Evolutionary conservation across 2,888 invertebrate species (phyloP).

Genomic region (Xanthia icteritia): DNA sequence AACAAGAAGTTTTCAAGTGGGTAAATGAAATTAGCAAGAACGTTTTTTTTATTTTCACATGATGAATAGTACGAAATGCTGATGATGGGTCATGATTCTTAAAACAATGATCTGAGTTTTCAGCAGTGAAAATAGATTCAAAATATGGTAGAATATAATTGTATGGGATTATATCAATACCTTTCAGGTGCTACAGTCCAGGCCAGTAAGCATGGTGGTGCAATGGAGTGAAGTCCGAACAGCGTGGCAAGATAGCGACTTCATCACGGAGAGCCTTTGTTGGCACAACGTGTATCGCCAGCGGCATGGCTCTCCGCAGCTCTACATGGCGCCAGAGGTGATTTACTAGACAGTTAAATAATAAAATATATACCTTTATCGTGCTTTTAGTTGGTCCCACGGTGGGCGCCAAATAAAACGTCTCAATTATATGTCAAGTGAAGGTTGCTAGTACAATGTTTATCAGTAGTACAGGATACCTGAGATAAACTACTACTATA

Average conservation of each 20-base stretch:
- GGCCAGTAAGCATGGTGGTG: slow-evolving; percentile 93
- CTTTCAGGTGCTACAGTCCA: slow-evolving; percentile 91
- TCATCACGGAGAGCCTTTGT: slow-evolving; percentile 94
- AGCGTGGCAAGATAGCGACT: slow-evolving; percentile 95
- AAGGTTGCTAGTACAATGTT: background rate
- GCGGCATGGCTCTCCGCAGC: slow-evolving; percentile 93
- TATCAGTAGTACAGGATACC: background rate
- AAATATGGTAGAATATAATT: background rate
- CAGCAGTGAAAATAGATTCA: fast-evolving
- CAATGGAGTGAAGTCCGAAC: slow-evolving; percentile 93
- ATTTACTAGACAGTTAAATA: background rate
- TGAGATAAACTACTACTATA: background rate
- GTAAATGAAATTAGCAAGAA: background rate
- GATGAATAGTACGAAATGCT: slow-evolving; percentile 52
- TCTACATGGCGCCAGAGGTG: slow-evolving; percentile 94
- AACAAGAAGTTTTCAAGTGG: background rate
- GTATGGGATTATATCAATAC: slow-evolving; percentile 3
- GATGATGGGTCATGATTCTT: slow-evolving; percentile 46
- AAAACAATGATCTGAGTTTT: slow-evolving; percentile 55
- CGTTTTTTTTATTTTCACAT: slow-evolving; percentile 5
- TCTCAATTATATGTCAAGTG: background rate
- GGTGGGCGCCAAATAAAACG: slow-evolving; percentile 41
- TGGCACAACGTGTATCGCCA: slow-evolving; percentile 96
- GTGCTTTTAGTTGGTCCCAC: slow-evolving; percentile 23
- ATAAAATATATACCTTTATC: background rate